Evolutionary conservation across 2,797 vertebrate species (phyloP), one percentile per base, ranked within the genome.

Genomic region (Pempheris klunzingeri): DNA sequence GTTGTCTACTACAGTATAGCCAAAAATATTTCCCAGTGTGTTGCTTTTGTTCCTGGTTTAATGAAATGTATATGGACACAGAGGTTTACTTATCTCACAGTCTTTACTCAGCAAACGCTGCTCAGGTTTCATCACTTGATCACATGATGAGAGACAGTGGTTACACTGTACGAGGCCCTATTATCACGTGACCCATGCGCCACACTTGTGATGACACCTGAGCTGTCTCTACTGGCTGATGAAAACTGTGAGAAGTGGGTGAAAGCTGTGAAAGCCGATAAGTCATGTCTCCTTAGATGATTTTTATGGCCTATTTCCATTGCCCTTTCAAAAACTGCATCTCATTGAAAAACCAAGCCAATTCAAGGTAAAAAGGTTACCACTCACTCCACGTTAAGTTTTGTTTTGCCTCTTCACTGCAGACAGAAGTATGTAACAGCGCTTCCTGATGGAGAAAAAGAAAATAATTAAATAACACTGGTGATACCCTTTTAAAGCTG

Each of bases 401-500:
- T 71, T 64, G 13, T 53, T 65, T 65, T 34, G 39, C 46, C 34
- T 65, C 50, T 66, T 61, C 43, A 46, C 63, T 60, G 60, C 44
- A 65, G 32, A 38, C 49, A 62, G 24, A 55, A 39, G 14, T 66
- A 41, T 79, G 68, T 84, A 61, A 76, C 59, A 44, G 41, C 20
- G 15, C 32, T 47, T 73, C 47, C 39, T 69, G 46, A 66, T 64
- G 26, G 17, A 57, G 5, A 78, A 68, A 53, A 60, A 14, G n/a
- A 15, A 77, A 80, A 70, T 59, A 71, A 80, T 77, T 10, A 55
- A 87, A 85, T 78, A 77, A 82, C 38, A 66, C 17, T 20, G 39
- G 43, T 59, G 58, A 82, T 71, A 70, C 30, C n/a, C 63, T 65
- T 81, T 80, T 62, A 83, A 86, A 78, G 73, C 78, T 67, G 34